Conservation (phyloP, 2,888 invertebrate species). For the Hydrotaea diabolus region DNA sequence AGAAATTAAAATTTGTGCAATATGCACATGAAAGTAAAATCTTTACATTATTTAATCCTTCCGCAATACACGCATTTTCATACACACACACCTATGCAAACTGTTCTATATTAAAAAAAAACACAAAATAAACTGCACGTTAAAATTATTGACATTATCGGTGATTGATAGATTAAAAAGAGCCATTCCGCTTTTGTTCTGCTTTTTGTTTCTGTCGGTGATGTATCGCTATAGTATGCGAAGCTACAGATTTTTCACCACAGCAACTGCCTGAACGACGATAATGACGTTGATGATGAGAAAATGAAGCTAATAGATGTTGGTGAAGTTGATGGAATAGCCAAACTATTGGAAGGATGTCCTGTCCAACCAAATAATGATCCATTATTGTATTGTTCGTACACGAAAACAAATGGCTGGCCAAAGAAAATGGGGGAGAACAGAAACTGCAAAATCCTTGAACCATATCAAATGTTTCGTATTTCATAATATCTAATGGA, state of each 20-base stretch:
- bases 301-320: conserved; percentile 25
- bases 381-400: conserved; percentile 34
- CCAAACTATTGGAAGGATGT: neutral
- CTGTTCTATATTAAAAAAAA: neutral
- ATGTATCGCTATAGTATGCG: neutral
- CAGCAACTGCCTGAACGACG: neutral
- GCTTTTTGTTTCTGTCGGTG: neutral
- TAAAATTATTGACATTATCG: conserved; percentile 43
- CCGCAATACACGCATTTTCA: neutral
- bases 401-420: conserved; percentile 21
- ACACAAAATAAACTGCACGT: conserved; percentile 15
- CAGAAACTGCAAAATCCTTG: neutral
- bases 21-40: too few relatives aligned
- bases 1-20: too few relatives aligned
- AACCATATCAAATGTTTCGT: conserved; percentile 4
- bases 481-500: conserved; percentile 23
- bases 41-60: neutral
- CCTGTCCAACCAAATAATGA: conserved; percentile 21
- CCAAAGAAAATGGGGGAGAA: neutral
- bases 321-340: conserved; percentile 21
- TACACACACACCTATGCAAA: neutral
- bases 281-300: conserved; percentile 34
- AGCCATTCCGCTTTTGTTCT: neutral
- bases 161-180: conserved; percentile 56
- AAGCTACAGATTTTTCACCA: neutral